Conservation (phyloP, 2,113 vertebrate species). For the Pterophyllum scalare region DNA sequence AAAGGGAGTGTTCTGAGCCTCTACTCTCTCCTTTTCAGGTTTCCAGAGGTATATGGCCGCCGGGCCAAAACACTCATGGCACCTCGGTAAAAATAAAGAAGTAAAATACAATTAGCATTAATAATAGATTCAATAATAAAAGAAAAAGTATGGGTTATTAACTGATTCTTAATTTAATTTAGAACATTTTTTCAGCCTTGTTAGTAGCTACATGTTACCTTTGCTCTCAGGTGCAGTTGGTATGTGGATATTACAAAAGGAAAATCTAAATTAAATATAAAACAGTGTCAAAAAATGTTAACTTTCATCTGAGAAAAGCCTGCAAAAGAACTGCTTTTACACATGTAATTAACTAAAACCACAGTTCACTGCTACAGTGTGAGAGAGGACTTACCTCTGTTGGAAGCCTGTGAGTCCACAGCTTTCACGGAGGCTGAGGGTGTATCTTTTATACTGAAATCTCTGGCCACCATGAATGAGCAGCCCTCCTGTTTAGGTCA, state of each 20-base stretch:
- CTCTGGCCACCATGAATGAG: constrained; percentile 46
- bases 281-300: not conserved
- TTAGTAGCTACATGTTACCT: constrained; percentile 40
- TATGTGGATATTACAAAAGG: constrained; percentile 29
- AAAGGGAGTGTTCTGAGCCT: constrained; percentile 85
- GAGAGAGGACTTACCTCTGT: constrained; percentile 65
- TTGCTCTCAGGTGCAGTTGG: constrained; percentile 29
- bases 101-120: not conserved
- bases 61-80: constrained; percentile 86
- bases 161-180: not conserved
- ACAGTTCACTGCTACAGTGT: not conserved
- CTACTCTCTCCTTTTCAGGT: constrained; percentile 86
- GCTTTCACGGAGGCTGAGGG: constrained; percentile 29
- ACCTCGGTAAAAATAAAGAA: constrained; percentile 14
- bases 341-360: not conserved
- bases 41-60: constrained; percentile 89
- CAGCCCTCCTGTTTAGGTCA: constrained; percentile 73
- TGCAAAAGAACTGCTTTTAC: not conserved
- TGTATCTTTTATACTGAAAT: constrained; percentile 74
- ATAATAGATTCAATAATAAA: not conserved
- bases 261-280: not conserved
- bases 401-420: constrained; percentile 56
- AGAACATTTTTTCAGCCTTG: not conserved
- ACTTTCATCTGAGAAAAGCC: not conserved
- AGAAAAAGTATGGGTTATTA: not conserved